Evolutionary conservation across 2,113 vertebrate species (phyloP).

Genomic region (Vulpes lagopus): DNA sequence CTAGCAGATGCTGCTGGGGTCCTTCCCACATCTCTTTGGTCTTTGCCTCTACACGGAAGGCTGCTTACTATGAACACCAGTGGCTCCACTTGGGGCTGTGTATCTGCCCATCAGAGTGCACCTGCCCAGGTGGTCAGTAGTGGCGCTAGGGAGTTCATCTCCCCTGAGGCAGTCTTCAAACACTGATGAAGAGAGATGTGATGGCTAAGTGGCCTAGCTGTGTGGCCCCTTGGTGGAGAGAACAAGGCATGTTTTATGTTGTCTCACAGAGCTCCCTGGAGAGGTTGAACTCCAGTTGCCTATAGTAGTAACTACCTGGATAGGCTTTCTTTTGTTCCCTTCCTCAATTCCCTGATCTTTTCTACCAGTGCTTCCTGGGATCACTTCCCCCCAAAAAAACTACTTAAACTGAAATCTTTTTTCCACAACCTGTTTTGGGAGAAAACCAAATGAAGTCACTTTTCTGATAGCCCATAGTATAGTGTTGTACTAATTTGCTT

Average conservation of each 20-base stretch:
- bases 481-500: not conserved
- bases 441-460: not conserved
- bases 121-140: not conserved
- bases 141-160: not conserved
- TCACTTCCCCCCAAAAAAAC: constrained; percentile 27
- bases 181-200: not conserved
- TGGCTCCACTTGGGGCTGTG: not conserved
- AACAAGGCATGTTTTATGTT: not conserved
- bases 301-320: not conserved
- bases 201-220: not conserved
- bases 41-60: not conserved
- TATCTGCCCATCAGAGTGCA: not conserved
- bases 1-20: not conserved
- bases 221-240: not conserved
- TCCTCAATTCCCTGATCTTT: not conserved
- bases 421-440: not conserved
- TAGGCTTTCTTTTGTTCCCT: constrained; percentile 20
- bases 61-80: not conserved
- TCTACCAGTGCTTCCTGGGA: not conserved
- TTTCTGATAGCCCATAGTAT: not conserved
- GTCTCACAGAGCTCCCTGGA: not conserved
- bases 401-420: not conserved
- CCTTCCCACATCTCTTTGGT: not conserved
- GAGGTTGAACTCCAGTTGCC: not conserved
- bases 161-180: not conserved